A percentile compares a stretch with the other conserved stretches of the same genome.
phyloP scores from a whole-genome alignment of 2,888 invertebrate species.

The Dryadula phaetusa region DNA sequence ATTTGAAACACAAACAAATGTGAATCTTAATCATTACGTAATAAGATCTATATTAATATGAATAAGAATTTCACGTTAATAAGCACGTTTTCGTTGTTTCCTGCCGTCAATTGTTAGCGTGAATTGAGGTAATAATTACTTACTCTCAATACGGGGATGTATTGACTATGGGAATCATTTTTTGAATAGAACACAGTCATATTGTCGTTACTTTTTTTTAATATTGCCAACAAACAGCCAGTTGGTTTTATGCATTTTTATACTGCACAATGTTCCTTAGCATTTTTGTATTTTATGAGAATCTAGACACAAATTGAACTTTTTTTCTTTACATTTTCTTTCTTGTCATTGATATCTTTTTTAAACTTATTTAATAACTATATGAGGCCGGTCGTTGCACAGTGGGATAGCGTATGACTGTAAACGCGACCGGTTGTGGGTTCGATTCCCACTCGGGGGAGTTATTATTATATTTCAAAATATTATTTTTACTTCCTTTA shows the following conservation, averaged over 20 bases:
- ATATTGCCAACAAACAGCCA: neutral
- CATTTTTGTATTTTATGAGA: too few species aligned
- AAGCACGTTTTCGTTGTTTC: conserved; percentile 32
- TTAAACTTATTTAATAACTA: too few species aligned
- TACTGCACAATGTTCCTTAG: neutral
- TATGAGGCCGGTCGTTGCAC: too few species aligned
- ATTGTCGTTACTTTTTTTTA: neutral
- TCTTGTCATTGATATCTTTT: too few species aligned
- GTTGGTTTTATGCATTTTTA: neutral
- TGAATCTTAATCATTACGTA: neutral
- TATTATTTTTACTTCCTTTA: too few species aligned
- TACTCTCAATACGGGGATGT: conserved; percentile 25
- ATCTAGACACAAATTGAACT: too few species aligned
- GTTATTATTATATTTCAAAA: too few species aligned
- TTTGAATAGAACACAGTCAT: conserved; percentile 15
- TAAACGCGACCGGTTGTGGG: too few species aligned
- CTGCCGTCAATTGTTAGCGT: conserved; percentile 34
- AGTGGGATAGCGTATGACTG: too few species aligned
- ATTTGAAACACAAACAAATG: neutral
- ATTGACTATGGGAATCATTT: conserved; percentile 15
- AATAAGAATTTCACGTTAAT: conserved; percentile 13
- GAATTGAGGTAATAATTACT: conserved; percentile 32
- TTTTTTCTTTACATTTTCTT: too few species aligned
- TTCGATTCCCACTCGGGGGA: too few species aligned
- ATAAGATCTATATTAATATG: neutral